A percentile compares a stretch with the other conserved stretches of the same genome.
Evolutionary conservation across 2,888 invertebrate genomes (phyloP).

Genomic region (Trichopria drosophilae): DNA sequence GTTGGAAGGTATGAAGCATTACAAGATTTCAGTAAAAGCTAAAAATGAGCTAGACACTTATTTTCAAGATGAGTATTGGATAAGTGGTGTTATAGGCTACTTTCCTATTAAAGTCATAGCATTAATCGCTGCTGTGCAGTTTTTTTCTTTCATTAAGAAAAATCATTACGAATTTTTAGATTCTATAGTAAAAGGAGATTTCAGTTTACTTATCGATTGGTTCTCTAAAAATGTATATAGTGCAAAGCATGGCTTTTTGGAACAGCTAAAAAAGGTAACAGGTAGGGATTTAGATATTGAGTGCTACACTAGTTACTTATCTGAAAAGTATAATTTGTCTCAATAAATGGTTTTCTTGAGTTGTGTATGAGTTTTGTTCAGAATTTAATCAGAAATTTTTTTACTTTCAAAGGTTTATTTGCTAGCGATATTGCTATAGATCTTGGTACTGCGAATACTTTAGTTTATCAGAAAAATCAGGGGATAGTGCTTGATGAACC

Average conservation of each 20-base stretch:
- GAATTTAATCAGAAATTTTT: constrained; percentile 17
- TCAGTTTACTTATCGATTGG: constrained; percentile 19
- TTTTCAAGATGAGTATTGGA: constrained; percentile 20
- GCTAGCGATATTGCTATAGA: constrained; percentile 22
- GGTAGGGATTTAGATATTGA: constrained; percentile 17
- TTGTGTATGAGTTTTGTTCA: constrained; percentile 20
- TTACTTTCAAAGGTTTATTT: constrained; percentile 18
- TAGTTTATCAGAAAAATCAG: constrained; percentile 14
- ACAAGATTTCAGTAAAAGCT: constrained; percentile 21
- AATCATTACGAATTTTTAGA: constrained; percentile 18
- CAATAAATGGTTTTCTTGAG: constrained; percentile 20
- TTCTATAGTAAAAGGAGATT: constrained; percentile 20
- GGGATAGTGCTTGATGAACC: constrained; percentile 23
- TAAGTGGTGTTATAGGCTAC: constrained; percentile 18
- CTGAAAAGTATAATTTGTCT: constrained; percentile 22
- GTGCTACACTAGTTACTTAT: constrained; percentile 16
- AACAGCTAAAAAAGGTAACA: constrained; percentile 20
- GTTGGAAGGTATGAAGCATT: constrained; percentile 20
- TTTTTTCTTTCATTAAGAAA: constrained; percentile 20
- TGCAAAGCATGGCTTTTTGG: constrained; percentile 19
- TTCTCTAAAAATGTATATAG: constrained; percentile 20
- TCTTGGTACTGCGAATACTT: constrained; percentile 26
- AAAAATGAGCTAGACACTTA: constrained; percentile 22
- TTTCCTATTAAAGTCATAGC: constrained; percentile 19
- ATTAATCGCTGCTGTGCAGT: constrained; percentile 20